These are phyloP conservation scores for Saccostrea echinata DNA, from an alignment of 1,140 invertebrate species.

Conservation along the genomic window DNA sequence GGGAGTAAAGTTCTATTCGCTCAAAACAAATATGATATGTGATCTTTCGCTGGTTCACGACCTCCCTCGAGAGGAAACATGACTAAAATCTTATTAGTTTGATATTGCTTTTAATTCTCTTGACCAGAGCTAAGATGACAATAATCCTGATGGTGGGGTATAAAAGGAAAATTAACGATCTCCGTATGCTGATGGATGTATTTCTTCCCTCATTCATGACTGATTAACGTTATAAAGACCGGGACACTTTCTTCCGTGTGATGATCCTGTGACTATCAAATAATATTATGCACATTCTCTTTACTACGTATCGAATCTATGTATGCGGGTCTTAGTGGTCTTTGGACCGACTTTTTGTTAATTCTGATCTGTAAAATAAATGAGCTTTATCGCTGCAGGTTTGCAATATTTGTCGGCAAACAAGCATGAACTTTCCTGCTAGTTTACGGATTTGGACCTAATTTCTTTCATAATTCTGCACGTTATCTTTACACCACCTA, in stretches of 20 bases:
- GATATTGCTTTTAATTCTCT: constrained; percentile 16
- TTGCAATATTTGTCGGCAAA: constrained; percentile 25
- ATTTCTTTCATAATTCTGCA: constrained; percentile 19
- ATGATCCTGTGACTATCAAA: background rate
- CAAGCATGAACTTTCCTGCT: background rate
- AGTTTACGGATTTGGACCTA: constrained; percentile 26
- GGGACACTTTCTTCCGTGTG: background rate
- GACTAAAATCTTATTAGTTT: constrained; percentile 13
- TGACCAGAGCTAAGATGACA: background rate
- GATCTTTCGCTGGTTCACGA: background rate
- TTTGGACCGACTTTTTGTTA: background rate
- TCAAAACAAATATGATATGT: no score
- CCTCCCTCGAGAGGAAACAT: background rate
- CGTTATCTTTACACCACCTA: constrained; percentile 16
- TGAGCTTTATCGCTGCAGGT: constrained; percentile 30
- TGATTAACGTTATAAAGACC: constrained; percentile 3
- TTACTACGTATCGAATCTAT: background rate
- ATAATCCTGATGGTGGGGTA: constrained; percentile 8
- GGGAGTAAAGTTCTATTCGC: no score
- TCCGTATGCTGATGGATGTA: background rate
- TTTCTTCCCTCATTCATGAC: background rate
- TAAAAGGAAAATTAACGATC: constrained; percentile 22
- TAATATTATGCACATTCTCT: constrained; percentile 4
- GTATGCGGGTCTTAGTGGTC: background rate
- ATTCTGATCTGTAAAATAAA: constrained; percentile 9